Percentiles rank a stretch among this genome's conserved stretches.
Evolutionary conservation across 1,140 invertebrate genomes (phyloP).

Genomic region (Marisa cornuarietis): DNA sequence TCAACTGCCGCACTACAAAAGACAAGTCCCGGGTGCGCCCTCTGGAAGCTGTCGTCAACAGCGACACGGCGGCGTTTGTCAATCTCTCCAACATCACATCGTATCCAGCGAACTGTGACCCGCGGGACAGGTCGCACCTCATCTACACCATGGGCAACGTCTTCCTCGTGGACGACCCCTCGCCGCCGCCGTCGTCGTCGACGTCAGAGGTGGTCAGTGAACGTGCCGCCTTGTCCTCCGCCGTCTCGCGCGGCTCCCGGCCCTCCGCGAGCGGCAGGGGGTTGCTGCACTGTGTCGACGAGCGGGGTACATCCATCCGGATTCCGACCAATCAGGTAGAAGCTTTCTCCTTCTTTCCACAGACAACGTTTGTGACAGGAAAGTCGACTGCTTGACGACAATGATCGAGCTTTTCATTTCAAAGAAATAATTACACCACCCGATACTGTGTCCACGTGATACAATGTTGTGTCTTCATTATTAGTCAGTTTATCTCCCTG

Average conservation of each 20-base stretch:
- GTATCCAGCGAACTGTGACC: constrained; percentile 20
- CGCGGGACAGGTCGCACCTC: constrained; percentile 26
- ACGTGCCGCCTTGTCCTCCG: neutral
- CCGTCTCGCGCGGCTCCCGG: neutral
- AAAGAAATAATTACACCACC: no score
- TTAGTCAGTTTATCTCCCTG: no score
- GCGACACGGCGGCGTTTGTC: constrained; percentile 32
- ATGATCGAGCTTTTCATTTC: no score
- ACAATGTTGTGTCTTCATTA: no score
- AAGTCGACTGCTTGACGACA: no score
- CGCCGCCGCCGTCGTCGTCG: neutral
- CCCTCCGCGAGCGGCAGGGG: constrained; percentile 1
- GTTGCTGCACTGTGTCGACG: constrained; percentile 34
- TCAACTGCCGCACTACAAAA: constrained; percentile 34
- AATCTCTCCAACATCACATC: constrained; percentile 38
- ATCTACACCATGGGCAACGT: constrained; percentile 40
- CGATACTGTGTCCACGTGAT: no score
- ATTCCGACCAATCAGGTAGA: constrained; percentile 31
- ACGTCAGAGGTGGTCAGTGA: neutral
- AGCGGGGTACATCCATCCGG: constrained; percentile 28
- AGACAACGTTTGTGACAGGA: neutral
- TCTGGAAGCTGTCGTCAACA: constrained; percentile 26
- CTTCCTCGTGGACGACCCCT: constrained; percentile 33
- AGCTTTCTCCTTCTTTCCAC: constrained; percentile 25
- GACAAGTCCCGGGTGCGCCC: constrained; percentile 28